Conservation (phyloP, 1,140 invertebrate species). For the Drosophila triauraria region DNA sequence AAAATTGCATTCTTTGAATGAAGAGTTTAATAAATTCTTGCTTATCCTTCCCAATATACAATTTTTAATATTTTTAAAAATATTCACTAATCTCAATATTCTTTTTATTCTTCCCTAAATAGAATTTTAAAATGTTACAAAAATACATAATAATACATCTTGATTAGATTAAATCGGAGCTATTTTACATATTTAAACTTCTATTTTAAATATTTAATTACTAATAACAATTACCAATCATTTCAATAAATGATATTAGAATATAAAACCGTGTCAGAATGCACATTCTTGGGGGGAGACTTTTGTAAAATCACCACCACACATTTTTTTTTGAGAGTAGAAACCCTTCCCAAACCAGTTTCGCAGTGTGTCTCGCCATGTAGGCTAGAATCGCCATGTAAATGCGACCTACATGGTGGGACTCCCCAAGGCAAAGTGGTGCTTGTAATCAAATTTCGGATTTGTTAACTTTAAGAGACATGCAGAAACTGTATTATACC, state of each 20-base stretch:
- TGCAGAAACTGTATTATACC: neutral
- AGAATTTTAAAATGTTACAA: too few relatives aligned
- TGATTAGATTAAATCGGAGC: too few relatives aligned
- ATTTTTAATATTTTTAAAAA: too few relatives aligned
- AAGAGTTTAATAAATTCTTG: too few relatives aligned
- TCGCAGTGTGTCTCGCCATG: constrained; percentile 52
- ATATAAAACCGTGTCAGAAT: neutral
- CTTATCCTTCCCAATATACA: too few relatives aligned
- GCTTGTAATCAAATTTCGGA: neutral
- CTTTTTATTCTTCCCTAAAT: too few relatives aligned
- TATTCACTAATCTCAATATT: too few relatives aligned
- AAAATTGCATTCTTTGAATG: too few relatives aligned
- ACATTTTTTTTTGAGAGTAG: constrained; percentile 17
- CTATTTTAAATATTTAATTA: neutral
- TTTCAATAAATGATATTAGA: neutral
- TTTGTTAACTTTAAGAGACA: neutral
- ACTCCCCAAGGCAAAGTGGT: constrained; percentile 33
- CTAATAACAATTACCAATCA: neutral
- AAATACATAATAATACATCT: too few relatives aligned
- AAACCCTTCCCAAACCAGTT: constrained; percentile 69
- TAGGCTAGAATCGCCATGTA: constrained; percentile 75
- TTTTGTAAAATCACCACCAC: constrained; percentile 46
- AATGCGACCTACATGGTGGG: constrained; percentile 57
- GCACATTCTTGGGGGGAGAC: constrained; percentile 35
- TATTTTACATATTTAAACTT: neutral